A percentile compares a stretch with the other conserved stretches of the same genome.
These are phyloP conservation scores for Archaeoteleia sp. DNA, from an alignment of 2,888 invertebrate genomes.

Conservation along the genomic window DNA sequence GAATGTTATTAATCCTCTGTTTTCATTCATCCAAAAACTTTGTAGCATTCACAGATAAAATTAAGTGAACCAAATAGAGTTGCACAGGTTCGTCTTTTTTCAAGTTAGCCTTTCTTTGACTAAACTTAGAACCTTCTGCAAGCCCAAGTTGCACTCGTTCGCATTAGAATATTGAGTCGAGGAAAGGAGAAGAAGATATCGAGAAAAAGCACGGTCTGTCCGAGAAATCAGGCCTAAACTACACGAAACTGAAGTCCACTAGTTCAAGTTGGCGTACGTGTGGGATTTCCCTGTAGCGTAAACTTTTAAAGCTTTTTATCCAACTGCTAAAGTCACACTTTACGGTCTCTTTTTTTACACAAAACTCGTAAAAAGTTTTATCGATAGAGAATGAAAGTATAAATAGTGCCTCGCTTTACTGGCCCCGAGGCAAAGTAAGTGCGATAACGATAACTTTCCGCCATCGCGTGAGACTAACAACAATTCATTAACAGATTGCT, in stretches of 20 bases:
- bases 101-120: constrained; percentile 9
- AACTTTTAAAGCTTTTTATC: constrained; percentile 51
- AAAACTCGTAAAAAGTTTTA: constrained; percentile 47
- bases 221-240: constrained; percentile 23
- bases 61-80: neutral
- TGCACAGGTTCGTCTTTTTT: neutral
- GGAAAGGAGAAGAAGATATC: constrained; percentile 19
- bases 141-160: neutral
- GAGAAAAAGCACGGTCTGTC: constrained; percentile 9
- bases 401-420: constrained; percentile 34
- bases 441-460: constrained; percentile 11
- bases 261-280: constrained; percentile 37
- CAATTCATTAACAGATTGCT: constrained; percentile 38
- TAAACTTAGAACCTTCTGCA: constrained; percentile 7
- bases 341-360: constrained; percentile 40
- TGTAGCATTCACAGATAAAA: too few species aligned
- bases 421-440: constrained; percentile 17
- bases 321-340: constrained; percentile 47
- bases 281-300: constrained; percentile 44
- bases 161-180: constrained; percentile 17
- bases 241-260: constrained; percentile 30
- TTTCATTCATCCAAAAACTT: too few species aligned
- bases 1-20: too few species aligned
- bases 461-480: constrained; percentile 33
- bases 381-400: constrained; percentile 43